phyloP scores from a whole-genome alignment of 2,113 vertebrate genomes.

The Tilapia sparmanii region DNA sequence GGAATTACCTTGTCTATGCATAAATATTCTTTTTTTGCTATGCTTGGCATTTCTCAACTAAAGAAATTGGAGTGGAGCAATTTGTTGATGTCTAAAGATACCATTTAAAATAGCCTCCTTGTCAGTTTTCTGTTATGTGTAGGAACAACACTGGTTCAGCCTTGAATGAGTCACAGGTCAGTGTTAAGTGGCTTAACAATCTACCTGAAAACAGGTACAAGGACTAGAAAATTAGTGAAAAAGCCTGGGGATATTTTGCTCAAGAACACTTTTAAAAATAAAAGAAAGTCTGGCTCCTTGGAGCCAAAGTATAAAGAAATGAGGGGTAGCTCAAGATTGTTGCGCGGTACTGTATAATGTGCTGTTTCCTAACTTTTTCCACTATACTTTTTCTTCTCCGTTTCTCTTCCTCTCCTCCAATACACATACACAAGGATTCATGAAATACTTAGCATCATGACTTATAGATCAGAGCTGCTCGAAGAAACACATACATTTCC shows the following conservation, averaged over 20 bases:
- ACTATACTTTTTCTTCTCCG: neutral
- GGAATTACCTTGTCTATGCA: neutral
- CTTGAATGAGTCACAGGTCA: neutral
- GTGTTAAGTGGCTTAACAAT: neutral
- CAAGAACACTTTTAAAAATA: neutral
- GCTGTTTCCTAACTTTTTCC: conserved; percentile 27
- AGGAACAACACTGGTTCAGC: neutral
- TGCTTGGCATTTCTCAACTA: neutral
- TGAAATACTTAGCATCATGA: conserved; percentile 40
- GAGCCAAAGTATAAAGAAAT: neutral
- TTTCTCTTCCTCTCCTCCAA: neutral
- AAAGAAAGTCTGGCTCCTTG: neutral
- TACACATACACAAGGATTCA: neutral
- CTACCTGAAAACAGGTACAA: neutral
- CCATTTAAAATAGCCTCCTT: neutral
- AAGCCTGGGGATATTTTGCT: neutral
- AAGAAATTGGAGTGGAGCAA: neutral
- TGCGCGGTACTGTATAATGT: neutral
- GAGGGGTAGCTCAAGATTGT: neutral
- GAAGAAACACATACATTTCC: neutral
- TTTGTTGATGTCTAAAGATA: neutral
- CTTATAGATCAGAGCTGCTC: conserved; percentile 25
- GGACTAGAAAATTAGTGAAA: neutral
- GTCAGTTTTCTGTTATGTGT: neutral
- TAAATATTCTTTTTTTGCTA: neutral